Conservation (phyloP, 2,888 invertebrate genomes). For the Aspidiotus rigidus region DNA sequence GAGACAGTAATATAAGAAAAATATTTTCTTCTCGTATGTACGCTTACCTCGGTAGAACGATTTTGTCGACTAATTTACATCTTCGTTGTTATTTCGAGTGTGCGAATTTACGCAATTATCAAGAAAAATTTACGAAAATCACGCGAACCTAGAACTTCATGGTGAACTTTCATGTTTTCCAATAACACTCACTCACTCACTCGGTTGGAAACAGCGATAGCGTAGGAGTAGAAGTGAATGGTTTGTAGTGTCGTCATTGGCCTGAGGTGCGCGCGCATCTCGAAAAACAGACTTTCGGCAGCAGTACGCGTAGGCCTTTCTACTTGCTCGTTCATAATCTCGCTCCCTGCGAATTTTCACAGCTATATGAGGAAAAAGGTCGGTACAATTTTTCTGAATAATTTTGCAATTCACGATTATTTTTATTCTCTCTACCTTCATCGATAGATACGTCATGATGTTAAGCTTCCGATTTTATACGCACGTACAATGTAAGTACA, state of each 20-base stretch:
- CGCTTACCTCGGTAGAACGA: conserved; percentile 1
- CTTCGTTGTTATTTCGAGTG: neutral
- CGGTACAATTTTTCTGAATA: too few species aligned
- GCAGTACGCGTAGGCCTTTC: neutral
- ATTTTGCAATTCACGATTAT: too few species aligned
- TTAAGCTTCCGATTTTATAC: too few species aligned
- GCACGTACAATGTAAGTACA: too few species aligned
- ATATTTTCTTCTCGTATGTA: neutral
- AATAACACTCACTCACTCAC: neutral
- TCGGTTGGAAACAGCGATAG: neutral
- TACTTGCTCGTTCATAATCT: too few species aligned
- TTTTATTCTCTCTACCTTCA: too few species aligned
- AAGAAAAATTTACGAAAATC: neutral
- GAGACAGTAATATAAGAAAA: too few species aligned
- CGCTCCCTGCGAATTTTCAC: too few species aligned
- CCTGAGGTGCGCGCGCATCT: neutral
- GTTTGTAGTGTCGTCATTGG: neutral
- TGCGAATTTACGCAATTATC: neutral
- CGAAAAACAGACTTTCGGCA: neutral
- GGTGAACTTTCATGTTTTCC: conserved; percentile 2
- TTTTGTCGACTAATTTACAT: neutral
- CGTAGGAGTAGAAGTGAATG: neutral
- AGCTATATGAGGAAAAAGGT: too few species aligned
- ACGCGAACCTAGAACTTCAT: conserved; percentile 1
- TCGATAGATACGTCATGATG: too few species aligned